These are phyloP conservation scores for Meta bourneti DNA, from an alignment of 2,888 invertebrate genomes.

Conservation along the genomic window DNA sequence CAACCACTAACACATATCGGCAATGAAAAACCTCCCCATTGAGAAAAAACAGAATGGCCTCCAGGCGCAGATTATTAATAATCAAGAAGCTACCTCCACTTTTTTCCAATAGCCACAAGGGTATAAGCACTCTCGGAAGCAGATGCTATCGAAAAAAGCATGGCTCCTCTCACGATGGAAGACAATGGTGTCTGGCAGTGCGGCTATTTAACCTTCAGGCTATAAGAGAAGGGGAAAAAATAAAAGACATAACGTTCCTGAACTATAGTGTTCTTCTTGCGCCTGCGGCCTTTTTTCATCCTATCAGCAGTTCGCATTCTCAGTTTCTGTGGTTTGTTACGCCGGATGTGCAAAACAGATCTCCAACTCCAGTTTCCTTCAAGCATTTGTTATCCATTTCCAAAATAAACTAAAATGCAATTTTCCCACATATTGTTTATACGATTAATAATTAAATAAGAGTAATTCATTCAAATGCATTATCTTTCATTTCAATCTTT, in stretches of 20 bases:
- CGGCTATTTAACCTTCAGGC: conserved; percentile 34
- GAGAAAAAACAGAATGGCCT: not conserved
- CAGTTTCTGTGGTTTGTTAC: not conserved
- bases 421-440: no score
- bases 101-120: conserved; percentile 14
- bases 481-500: no score
- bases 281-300: not conserved
- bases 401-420: no score
- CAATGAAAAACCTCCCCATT: conserved; percentile 4
- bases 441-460: no score
- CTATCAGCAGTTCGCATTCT: not conserved
- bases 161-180: conserved; percentile 47
- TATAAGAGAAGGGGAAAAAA: not conserved
- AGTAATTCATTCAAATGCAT: no score
- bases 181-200: conserved; percentile 60
- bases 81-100: conserved; percentile 14
- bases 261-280: not conserved
- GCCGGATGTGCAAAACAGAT: not conserved
- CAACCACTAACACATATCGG: conserved; percentile 60
- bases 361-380: no score
- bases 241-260: not conserved
- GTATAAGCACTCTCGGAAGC: conserved; percentile 41
- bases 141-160: conserved; percentile 50
- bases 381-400: no score
- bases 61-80: conserved; percentile 43